Percentiles rank a stretch among this genome's conserved stretches.
Conservation (phyloP, 2,888 invertebrate genomes). For the Dryobotodes eremita region DNA sequence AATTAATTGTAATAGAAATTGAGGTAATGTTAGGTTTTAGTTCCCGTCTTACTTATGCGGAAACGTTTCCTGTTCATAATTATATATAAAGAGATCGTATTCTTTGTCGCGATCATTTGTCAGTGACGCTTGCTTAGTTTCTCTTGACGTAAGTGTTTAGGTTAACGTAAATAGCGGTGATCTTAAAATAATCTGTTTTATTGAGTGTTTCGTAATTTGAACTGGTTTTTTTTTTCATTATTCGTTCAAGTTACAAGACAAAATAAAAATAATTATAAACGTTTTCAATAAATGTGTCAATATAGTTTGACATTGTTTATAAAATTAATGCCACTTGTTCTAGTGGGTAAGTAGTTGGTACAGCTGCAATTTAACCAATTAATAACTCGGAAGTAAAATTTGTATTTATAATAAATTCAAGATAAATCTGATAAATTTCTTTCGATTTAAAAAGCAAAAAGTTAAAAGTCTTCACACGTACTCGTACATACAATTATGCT, state of each 20-base stretch:
- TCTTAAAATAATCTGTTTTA: not conserved
- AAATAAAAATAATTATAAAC: not conserved
- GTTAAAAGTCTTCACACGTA: not conserved
- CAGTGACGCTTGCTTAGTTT: not conserved
- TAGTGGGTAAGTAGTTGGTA: not conserved
- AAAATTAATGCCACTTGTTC: not conserved
- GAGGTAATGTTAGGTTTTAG: not conserved
- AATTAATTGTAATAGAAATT: not conserved
- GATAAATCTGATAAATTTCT: not conserved
- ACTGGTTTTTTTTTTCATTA: not conserved
- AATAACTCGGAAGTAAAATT: not conserved
- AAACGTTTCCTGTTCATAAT: not conserved
- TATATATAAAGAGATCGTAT: constrained; percentile 5
- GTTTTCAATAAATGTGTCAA: not conserved
- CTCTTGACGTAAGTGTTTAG: not conserved
- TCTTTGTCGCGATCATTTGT: not conserved
- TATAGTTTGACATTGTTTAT: not conserved
- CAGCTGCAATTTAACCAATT: not conserved
- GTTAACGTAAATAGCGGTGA: not conserved
- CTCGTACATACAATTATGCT: not conserved
- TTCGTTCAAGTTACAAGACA: not conserved
- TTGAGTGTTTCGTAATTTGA: not conserved
- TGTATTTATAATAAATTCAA: not conserved
- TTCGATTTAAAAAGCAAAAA: not conserved
- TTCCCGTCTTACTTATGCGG: too few relatives aligned